Evolutionary conservation across 2,797 vertebrate genomes (phyloP).

Genomic region (Characodon lateralis): DNA sequence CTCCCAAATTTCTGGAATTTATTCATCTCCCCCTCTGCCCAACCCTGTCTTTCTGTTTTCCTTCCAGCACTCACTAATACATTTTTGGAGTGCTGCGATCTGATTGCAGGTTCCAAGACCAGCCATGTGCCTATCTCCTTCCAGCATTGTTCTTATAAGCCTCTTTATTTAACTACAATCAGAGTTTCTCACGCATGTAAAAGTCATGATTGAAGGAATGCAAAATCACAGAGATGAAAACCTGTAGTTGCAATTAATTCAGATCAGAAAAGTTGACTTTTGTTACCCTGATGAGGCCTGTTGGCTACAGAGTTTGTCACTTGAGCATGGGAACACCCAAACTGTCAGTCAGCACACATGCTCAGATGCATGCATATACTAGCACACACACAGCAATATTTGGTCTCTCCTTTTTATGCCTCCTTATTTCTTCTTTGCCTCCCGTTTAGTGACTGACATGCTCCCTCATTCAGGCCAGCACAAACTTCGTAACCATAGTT

Average conservation of each 20-base stretch:
- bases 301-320: slow-evolving; percentile 45
- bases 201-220: slow-evolving; percentile 25
- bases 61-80: slow-evolving; percentile 69
- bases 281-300: slow-evolving; percentile 42
- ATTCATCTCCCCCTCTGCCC: slow-evolving; percentile 28
- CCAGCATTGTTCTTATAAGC: slow-evolving; percentile 70
- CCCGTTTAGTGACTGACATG: slow-evolving; percentile 61
- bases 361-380: neutral
- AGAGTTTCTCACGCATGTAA: slow-evolving; percentile 69
- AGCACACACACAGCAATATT: slow-evolving; percentile 47
- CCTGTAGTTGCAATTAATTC: slow-evolving; percentile 47
- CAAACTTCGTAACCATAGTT: slow-evolving; percentile 70
- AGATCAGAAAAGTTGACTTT: slow-evolving; percentile 41
- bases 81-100: slow-evolving; percentile 72
- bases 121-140: slow-evolving; percentile 51
- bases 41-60: slow-evolving; percentile 50
- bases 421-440: slow-evolving; percentile 19
- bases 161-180: slow-evolving; percentile 68
- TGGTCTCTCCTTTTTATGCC: slow-evolving; percentile 44
- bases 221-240: slow-evolving; percentile 18
- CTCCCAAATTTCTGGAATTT: slow-evolving; percentile 30
- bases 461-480: slow-evolving; percentile 60
- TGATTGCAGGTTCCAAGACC: slow-evolving; percentile 58
- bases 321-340: slow-evolving; percentile 65
- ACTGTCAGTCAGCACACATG: slow-evolving; percentile 47